phyloP scores from a whole-genome alignment of 2,888 invertebrate species.

The Ophioninae sp. region DNA sequence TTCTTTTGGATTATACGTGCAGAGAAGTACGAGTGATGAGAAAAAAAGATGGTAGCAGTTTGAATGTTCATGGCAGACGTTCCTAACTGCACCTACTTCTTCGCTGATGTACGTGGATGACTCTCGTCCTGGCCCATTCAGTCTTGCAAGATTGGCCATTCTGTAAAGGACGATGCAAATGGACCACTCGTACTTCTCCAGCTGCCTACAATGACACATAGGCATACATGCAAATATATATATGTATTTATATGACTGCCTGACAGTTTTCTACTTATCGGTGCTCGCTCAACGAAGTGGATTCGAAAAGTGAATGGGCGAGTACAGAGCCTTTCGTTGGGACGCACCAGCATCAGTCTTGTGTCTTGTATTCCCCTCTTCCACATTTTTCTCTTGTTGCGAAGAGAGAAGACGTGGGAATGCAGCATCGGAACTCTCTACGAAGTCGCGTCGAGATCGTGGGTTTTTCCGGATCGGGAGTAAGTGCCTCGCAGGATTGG shows the following conservation, averaged over 20 bases:
- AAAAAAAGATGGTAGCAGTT: not conserved
- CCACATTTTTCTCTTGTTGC: slow-evolving; percentile 44
- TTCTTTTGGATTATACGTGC: not conserved
- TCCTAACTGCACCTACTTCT: slow-evolving; percentile 10
- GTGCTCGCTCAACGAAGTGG: slow-evolving; percentile 67
- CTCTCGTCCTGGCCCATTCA: slow-evolving; percentile 44
- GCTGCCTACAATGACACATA: not conserved
- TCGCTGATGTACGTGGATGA: slow-evolving; percentile 48
- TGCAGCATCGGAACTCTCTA: slow-evolving; percentile 52
- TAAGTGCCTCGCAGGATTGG: slow-evolving; percentile 39
- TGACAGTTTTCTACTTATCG: slow-evolving; percentile 58
- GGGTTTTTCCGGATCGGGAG: slow-evolving; percentile 41
- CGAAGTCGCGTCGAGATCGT: slow-evolving; percentile 56
- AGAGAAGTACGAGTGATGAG: not conserved
- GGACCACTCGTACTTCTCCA: slow-evolving; percentile 59
- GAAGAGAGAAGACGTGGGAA: slow-evolving; percentile 65
- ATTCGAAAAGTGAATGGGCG: slow-evolving; percentile 67
- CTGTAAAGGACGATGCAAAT: slow-evolving; percentile 59
- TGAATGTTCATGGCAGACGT: slow-evolving; percentile 6
- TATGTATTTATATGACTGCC: slow-evolving; percentile 25
- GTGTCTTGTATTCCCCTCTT: not conserved
- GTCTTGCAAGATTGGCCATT: slow-evolving; percentile 53
- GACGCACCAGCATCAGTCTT: slow-evolving; percentile 43
- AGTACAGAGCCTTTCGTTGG: slow-evolving; percentile 35
- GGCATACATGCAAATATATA: slow-evolving; percentile 1